These are phyloP conservation scores for Macrocentrus cingulum DNA, from an alignment of 1,140 invertebrate species.

Conservation along the genomic window DNA sequence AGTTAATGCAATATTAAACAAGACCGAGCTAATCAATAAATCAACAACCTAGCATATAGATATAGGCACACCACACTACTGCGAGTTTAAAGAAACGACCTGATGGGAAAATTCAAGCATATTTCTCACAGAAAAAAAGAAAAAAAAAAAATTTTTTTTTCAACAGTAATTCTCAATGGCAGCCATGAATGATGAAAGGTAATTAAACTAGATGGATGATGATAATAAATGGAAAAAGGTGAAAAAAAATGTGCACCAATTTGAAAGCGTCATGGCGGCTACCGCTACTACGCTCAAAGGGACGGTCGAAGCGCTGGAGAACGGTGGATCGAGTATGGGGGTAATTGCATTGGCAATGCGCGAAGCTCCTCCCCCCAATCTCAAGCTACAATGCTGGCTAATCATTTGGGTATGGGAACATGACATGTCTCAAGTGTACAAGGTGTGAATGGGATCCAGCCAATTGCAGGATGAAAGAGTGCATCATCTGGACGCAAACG, in stretches of 20 bases:
- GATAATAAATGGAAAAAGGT: not conserved
- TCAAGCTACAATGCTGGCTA: constrained; percentile 27
- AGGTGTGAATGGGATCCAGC: constrained; percentile 31
- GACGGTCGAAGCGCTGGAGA: constrained; percentile 32
- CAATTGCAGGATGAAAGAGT: too few relatives aligned
- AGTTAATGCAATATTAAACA: constrained; percentile 20
- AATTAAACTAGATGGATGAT: not conserved
- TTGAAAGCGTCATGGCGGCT: constrained; percentile 3
- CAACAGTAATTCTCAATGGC: too few relatives aligned
- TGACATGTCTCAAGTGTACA: constrained; percentile 22
- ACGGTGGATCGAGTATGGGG: constrained; percentile 43
- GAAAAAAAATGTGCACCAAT: not conserved
- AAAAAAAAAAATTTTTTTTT: too few relatives aligned
- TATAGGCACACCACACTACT: too few relatives aligned
- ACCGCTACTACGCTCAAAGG: not conserved
- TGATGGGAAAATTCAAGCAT: too few relatives aligned
- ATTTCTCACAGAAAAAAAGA: too few relatives aligned
- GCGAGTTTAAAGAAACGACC: too few relatives aligned
- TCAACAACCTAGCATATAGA: not conserved
- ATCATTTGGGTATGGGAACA: constrained; percentile 27
- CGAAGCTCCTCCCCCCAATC: constrained; percentile 46
- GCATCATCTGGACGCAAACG: too few relatives aligned
- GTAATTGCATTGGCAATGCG: constrained; percentile 49
- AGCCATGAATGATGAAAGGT: too few relatives aligned
- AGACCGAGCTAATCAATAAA: not conserved